Evolutionary conservation across 1,140 invertebrate species (phyloP), one percentile per base, ranked within the genome.

Genomic region (Orchestia grillus): DNA sequence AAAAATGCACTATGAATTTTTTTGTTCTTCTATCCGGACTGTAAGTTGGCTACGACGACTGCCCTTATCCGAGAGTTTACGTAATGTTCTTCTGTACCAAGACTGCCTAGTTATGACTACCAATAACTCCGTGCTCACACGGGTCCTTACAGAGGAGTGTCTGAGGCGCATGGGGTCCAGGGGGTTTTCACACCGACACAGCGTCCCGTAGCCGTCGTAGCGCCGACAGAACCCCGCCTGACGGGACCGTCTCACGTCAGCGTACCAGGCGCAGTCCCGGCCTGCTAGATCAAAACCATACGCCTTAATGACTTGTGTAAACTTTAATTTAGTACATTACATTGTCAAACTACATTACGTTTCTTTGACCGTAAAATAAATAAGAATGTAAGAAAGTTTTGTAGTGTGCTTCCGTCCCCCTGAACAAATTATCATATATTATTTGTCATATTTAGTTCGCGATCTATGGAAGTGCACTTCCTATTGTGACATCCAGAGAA

Each of bases 201-300:
- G 41, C 87, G 87, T 42, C 41, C 87, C 87, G 87, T 88, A 88
- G 87, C 87, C 87, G 8, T 88, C 87, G 87, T 88, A 88, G n/a
- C n/a, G n/a, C n/a, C n/a, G n/a, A n/a, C n/a, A n/a, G n/a, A n/a
- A n/a, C n/a, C n/a, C n/a, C n/a, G 87, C 87, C 87, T 88, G 87
- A n/a, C 40, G 6, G 87, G 87, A 4, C 8, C 87, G 87, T 36
- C 41, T 8, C 36, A 6, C 36, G 87, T 88, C 87, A 8, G 36
- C 36, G 8, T 88, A 36, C 87, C 87, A 88, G 87, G 36, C 36
- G 87, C 87, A 88, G 8, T 40, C 36, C 87, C 8, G 87, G 36
- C 87, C 87, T 88, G 87, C 8, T 36, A 36, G 41, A 8, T 88
- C 8, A 88, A 8, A 88, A 88, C 41, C 87, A 6, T 88, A 36